Evolutionary conservation across 2,113 vertebrate genomes (phyloP), one percentile per base, ranked within the genome.

Genomic region (Notarius lentiginosus): DNA sequence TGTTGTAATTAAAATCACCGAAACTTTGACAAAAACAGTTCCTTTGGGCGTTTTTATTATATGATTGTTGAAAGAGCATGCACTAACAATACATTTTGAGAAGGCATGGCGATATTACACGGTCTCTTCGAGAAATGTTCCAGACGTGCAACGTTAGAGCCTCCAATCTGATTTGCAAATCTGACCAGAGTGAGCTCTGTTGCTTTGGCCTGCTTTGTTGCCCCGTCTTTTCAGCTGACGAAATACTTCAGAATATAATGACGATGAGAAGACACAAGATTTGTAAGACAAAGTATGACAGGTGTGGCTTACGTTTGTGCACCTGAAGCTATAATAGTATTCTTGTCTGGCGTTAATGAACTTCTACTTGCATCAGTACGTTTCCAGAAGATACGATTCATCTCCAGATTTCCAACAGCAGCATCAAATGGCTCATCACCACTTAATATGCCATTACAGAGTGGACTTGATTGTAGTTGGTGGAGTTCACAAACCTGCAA

Each of bases 401-500:
- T 79, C 5, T 60, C 41, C 27, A 41, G 27, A 60, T 60, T 75
- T 22, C 55, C 79, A 60, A 10, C 2, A 7, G 11, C n/a, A 17
- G 17, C 79, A 61, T 60, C 8, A 60, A 41, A 41, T 10, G n/a
- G 18, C 9, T 60, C 9, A 3, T 34, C 10, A 4, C 17, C 79
- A 84, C 53, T 90, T 82, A 90, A 72, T 86, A 92, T 20, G 89
- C 84, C 88, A 91, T 92, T 58, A 93, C 75, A 84, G 90, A 65
- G 51, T 89, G 88, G 53, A 91, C 82, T 60, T 77, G 72, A 11
- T 89, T 90, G 85, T 93, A 92, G 85, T 94, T 94, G 89, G 87
- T 83, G 49, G 88, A 88, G 65, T 92, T 87, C 24, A 94, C 88
- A 63, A 82, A 89, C 90, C 94, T 95, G 87, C 55, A 83, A 90